Base-by-base conservation (phyloP, 2,113 vertebrate species). In the Eolophus roseicapilla region DNA sequence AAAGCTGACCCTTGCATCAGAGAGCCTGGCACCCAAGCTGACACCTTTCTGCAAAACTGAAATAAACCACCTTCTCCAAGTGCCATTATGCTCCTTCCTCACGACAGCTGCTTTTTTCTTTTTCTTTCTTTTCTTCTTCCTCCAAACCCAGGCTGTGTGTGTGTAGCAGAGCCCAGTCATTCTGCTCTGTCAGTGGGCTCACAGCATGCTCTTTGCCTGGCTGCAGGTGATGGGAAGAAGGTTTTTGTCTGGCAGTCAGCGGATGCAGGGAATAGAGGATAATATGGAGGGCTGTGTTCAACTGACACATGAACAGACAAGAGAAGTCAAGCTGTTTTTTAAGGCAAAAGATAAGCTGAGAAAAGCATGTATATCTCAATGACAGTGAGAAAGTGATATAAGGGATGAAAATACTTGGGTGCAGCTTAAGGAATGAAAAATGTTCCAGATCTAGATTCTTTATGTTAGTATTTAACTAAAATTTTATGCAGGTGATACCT, bases 111-210 rank as follows among this genome's bases (percentile, higher is more conserved):
- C 7, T 44, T 17, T 13, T 28, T 70, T 25, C 25, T 13, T 27
- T 8, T 6, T n/a, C 11, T n/a, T 6, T 33, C 20, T 46, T 33
- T 55, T 12, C 8, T 29, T 37, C 41, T 69, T 60, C 27, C 44
- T 82, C 79, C 53, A 50, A 65, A 29, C 16, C 8, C 17, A 6
- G 29, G 10, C 49, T 76, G 27, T 50, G 0, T 3, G 3, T 1
- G 2, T 37, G 23, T 25, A 33, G 37, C 53, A 17, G 18, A 86
- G n/a, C 27, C 15, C 1, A 6, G 17, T 15, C 0, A 0, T 50
- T 53, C 64, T 8, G 6, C 41, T 68, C 39, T 62, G 49, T 33
- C 77, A 33, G 10, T 10, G 39, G 16, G 31, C 49, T 82, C 37
- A 17, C 29, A 49, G 55, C n/a, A 24, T 31, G 28, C n/a, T 69